These are phyloP conservation scores for Actinemys pallida DNA, from an alignment of 2,113 vertebrate genomes.

Conservation along the genomic window DNA sequence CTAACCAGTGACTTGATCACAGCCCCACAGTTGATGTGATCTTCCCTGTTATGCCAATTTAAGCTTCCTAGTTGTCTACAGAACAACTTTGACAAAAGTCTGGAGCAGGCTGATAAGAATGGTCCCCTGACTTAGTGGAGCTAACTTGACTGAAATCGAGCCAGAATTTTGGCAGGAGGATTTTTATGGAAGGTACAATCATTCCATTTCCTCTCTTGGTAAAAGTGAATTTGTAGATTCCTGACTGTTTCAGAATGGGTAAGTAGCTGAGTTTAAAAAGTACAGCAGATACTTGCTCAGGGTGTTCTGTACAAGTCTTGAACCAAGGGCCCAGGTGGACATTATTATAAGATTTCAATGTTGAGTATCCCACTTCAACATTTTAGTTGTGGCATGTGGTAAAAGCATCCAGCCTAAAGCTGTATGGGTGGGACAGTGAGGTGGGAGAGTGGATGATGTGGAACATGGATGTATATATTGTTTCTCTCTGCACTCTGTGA, in stretches of 20 bases:
- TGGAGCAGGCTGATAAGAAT: slow-evolving; percentile 58
- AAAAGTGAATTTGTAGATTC: neutral
- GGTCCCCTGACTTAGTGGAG: slow-evolving; percentile 37
- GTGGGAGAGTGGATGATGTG: neutral
- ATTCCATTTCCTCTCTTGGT: neutral
- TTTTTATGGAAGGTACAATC: slow-evolving; percentile 26
- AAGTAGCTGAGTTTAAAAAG: slow-evolving; percentile 17
- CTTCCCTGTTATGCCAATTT: slow-evolving; percentile 22
- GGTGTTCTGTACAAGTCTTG: slow-evolving; percentile 16
- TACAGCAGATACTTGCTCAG: slow-evolving; percentile 7
- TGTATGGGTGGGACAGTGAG: neutral
- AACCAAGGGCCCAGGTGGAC: neutral
- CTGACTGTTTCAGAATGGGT: neutral
- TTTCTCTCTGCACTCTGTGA: neutral
- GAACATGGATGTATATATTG: neutral
- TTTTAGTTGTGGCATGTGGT: neutral
- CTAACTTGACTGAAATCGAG: neutral
- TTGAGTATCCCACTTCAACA: neutral
- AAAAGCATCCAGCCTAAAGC: neutral
- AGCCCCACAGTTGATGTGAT: neutral
- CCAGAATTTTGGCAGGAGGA: neutral
- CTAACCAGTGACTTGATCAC: neutral
- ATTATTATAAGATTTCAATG: slow-evolving; percentile 37
- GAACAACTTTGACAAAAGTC: neutral
- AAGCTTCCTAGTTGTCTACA: neutral